Evolutionary conservation across 2,113 vertebrate species (phyloP).

Genomic region (Pantherophis guttatus): DNA sequence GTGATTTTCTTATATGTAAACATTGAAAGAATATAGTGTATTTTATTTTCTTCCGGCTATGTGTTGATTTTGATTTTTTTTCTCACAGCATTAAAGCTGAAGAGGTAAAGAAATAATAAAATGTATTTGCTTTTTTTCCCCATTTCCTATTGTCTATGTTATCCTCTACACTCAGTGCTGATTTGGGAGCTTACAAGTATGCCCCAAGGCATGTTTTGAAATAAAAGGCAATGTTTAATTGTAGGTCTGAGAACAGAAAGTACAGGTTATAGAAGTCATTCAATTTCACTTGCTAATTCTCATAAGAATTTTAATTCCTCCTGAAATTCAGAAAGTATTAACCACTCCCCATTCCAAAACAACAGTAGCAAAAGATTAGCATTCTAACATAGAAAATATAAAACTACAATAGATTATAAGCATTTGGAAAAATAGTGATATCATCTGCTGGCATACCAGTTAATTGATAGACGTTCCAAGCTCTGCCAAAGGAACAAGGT

Average conservation of each 20-base stretch:
- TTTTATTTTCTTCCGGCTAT: not conserved
- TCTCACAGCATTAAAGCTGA: not conserved
- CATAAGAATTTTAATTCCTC: not conserved
- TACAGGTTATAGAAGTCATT: not conserved
- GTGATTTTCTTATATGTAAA: not conserved
- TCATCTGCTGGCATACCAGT: not conserved
- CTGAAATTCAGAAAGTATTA: not conserved
- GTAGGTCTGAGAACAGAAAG: not conserved
- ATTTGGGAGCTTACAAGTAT: not conserved
- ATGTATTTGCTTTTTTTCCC: not conserved
- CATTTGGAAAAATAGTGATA: not conserved
- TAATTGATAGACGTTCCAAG: not conserved
- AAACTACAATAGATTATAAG: not conserved
- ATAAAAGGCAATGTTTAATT: not conserved
- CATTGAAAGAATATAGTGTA: not conserved
- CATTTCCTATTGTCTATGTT: not conserved
- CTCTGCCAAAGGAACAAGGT: not conserved
- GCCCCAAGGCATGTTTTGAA: not conserved
- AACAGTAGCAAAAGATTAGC: not conserved
- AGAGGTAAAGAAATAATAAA: not conserved
- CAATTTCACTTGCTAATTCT: not conserved
- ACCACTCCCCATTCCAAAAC: not conserved
- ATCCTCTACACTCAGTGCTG: not conserved
- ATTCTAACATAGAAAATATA: not conserved
- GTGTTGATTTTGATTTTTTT: not conserved